A percentile compares a stretch with the other conserved stretches of the same genome.
Conservation (phyloP, 2,113 vertebrate species). For the Phalacrocorax carbo region DNA sequence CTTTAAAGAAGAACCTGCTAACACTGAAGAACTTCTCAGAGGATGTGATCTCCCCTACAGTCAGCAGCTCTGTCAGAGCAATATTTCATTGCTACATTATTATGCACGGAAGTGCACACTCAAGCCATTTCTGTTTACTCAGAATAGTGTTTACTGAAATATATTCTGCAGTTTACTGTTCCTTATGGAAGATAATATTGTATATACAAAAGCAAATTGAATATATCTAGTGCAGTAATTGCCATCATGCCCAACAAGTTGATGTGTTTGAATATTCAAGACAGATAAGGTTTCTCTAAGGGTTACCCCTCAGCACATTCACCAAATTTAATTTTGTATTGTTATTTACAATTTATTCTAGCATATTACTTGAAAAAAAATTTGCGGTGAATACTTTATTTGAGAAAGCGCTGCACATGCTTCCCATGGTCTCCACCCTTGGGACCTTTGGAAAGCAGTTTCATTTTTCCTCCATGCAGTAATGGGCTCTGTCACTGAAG, state of each 20-base stretch:
- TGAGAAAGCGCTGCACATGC: slow-evolving; percentile 20
- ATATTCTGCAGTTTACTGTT: slow-evolving; percentile 7
- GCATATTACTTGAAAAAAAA: slow-evolving; percentile 27
- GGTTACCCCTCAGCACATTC: slow-evolving; percentile 62
- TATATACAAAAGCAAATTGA: slow-evolving; percentile 58
- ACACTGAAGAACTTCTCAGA: background rate
- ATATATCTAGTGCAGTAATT: slow-evolving; percentile 49
- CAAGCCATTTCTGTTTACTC: slow-evolving; percentile 43
- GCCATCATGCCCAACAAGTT: slow-evolving; percentile 37
- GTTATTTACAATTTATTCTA: slow-evolving; percentile 50
- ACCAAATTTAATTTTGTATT: slow-evolving; percentile 66
- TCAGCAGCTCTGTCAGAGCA: background rate
- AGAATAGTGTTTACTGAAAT: slow-evolving; percentile 59
- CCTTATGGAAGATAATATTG: slow-evolving; percentile 57
- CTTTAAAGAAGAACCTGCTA: background rate
- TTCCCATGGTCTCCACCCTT: background rate
- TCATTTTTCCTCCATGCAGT: slow-evolving; percentile 15
- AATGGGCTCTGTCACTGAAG: slow-evolving; percentile 2
- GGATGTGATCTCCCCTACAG: background rate
- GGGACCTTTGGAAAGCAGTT: slow-evolving; percentile 50
- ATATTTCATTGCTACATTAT: slow-evolving; percentile 19
- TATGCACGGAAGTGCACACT: background rate
- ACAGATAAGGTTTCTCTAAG: slow-evolving; percentile 66
- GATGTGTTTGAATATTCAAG: slow-evolving; percentile 56
- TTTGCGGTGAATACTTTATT: slow-evolving; percentile 27